Evolutionary conservation across 2,797 vertebrate species (phyloP).

Genomic region (Hoplostethus mediterraneus): DNA sequence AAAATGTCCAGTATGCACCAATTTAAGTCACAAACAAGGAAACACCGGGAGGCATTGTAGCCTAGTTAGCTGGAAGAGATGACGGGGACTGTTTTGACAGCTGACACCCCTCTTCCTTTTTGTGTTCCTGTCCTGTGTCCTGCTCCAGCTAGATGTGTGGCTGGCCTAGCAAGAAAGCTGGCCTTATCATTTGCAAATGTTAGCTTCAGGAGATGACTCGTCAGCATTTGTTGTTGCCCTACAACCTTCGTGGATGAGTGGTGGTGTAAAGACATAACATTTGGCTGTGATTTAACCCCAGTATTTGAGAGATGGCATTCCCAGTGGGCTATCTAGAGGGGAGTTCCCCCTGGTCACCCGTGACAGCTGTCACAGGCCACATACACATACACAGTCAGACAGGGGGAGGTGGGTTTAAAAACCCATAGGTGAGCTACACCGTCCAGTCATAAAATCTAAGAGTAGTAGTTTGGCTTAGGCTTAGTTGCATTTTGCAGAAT

Average conservation of each 20-base stretch:
- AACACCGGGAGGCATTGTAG: conserved; percentile 21
- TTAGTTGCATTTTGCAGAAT: conserved; percentile 1
- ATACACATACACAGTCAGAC: conserved; percentile 18
- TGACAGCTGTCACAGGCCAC: conserved; percentile 63
- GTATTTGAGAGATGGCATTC: conserved; percentile 37
- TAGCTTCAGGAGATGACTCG: conserved; percentile 42
- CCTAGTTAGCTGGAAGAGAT: conserved; percentile 38
- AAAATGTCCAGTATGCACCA: background rate
- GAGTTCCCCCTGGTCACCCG: background rate
- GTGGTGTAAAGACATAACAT: conserved; percentile 8
- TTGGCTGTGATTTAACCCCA: conserved; percentile 18
- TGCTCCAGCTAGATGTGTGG: conserved; percentile 53
- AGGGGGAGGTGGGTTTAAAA: background rate
- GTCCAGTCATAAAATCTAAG: background rate
- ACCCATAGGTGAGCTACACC: background rate
- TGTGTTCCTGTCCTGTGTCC: conserved; percentile 22
- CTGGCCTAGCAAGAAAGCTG: conserved; percentile 34
- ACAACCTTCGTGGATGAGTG: conserved; percentile 5
- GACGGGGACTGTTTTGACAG: conserved; percentile 80
- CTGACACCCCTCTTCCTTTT: conserved; percentile 72
- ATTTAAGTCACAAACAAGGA: background rate
- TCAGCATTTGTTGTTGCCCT: conserved; percentile 31
- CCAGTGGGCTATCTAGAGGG: background rate
- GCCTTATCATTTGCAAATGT: conserved; percentile 58
- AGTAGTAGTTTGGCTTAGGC: background rate